Evolutionary conservation across 2,797 vertebrate genomes (phyloP).

Genomic region (Rhadinocentrus ornatus): DNA sequence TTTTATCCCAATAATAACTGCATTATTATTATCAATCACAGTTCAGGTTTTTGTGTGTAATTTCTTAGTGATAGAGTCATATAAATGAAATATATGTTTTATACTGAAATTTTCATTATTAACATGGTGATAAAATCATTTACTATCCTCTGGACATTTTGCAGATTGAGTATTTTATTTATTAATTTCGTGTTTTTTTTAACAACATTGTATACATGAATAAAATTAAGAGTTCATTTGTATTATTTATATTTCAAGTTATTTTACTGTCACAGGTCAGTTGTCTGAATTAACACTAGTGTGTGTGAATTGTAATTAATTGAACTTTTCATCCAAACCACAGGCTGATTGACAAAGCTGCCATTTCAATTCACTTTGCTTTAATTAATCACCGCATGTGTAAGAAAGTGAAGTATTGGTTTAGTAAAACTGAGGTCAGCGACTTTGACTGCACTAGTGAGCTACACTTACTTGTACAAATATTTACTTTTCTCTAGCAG

Average conservation of each 20-base stretch:
- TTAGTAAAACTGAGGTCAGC: background rate
- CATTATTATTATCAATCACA: background rate
- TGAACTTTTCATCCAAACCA: slow-evolving; percentile 3
- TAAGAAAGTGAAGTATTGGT: background rate
- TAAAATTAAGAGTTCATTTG: no score
- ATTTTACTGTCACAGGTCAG: background rate
- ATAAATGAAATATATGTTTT: background rate
- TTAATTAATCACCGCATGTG: background rate
- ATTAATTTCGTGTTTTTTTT: no score
- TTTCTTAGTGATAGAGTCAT: background rate
- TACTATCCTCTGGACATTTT: no score
- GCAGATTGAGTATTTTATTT: no score
- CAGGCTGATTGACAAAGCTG: background rate
- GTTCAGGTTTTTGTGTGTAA: slow-evolving; percentile 1
- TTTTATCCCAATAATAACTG: slow-evolving; percentile 9
- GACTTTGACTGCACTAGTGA: background rate
- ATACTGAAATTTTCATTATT: background rate
- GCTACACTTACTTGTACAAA: background rate
- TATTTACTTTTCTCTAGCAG: slow-evolving; percentile 8
- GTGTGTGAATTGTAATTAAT: slow-evolving; percentile 11
- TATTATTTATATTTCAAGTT: background rate
- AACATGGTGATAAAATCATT: background rate
- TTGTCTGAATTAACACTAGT: background rate
- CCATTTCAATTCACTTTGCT: slow-evolving; percentile 8
- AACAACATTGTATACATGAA: no score